phyloP scores from a whole-genome alignment of 2,888 invertebrate genomes.

The Acronicta alni region DNA sequence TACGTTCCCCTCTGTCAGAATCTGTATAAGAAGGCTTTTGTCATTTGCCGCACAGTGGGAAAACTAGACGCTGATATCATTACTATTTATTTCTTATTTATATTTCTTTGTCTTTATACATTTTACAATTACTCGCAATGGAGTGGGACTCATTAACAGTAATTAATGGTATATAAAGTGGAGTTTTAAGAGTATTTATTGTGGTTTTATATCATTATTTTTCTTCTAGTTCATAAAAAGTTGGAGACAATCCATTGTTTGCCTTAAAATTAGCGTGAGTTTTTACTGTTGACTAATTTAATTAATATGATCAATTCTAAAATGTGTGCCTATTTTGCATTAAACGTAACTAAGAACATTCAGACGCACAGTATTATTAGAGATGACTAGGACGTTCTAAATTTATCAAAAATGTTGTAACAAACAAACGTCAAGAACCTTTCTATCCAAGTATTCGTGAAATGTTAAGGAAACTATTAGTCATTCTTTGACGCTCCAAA shows the following conservation, averaged over 20 bases:
- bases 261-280: neutral
- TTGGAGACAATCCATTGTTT: neutral
- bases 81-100: no score
- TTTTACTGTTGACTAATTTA: neutral
- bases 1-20: no score
- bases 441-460: constrained; percentile 11
- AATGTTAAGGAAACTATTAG: constrained; percentile 15
- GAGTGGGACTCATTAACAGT: no score
- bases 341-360: neutral
- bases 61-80: no score
- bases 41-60: no score
- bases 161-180: neutral
- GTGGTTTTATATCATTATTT: neutral
- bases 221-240: constrained; percentile 1
- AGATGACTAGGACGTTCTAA: constrained; percentile 8
- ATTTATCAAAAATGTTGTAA: constrained; percentile 4
- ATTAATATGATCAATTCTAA: neutral
- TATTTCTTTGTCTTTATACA: no score
- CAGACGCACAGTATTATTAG: constrained; percentile 8
- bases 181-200: neutral
- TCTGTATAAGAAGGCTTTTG: no score
- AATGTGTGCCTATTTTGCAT: neutral
- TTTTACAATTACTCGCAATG: no score
- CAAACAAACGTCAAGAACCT: neutral
- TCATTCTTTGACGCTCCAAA: constrained; percentile 21